Evolutionary conservation across 2,888 invertebrate genomes (phyloP).

Genomic region (Lasioglossum marginatum): DNA sequence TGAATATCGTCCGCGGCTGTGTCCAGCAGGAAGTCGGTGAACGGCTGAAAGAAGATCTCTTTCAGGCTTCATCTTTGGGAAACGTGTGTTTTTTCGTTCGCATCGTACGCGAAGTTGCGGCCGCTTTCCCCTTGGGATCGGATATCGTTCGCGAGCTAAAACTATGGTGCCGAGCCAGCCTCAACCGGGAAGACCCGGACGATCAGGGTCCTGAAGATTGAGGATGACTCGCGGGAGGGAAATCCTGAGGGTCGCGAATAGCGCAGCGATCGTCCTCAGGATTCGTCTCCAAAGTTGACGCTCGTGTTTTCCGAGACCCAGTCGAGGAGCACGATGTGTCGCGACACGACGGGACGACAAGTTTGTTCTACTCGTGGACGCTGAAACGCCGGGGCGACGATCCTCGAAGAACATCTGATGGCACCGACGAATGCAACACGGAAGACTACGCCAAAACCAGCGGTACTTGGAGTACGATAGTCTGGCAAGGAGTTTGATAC

Average conservation of each 20-base stretch:
- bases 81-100: conserved; percentile 14
- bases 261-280: not conserved
- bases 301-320: not conserved
- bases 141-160: conserved; percentile 4
- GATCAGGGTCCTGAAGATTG: not conserved
- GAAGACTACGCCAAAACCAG: conserved; percentile 64
- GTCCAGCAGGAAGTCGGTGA: conserved; percentile 16
- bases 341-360: not conserved
- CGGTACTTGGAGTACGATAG: conserved; percentile 53
- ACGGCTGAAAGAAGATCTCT: conserved; percentile 36
- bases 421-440: conserved; percentile 67
- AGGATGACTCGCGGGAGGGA: not conserved
- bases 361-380: not conserved
- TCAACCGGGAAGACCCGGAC: not conserved
- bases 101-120: conserved; percentile 23
- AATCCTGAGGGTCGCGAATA: not conserved
- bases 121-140: not conserved
- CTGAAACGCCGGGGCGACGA: conserved; percentile 37
- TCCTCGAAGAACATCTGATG: conserved; percentile 56
- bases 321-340: conserved; percentile 2
- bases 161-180: not conserved
- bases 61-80: conserved; percentile 50
- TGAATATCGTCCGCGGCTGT: not conserved
- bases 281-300: not conserved
- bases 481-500: conserved; percentile 46